Conservation (phyloP, 1,140 invertebrate genomes). For the Eumeta japonica region DNA sequence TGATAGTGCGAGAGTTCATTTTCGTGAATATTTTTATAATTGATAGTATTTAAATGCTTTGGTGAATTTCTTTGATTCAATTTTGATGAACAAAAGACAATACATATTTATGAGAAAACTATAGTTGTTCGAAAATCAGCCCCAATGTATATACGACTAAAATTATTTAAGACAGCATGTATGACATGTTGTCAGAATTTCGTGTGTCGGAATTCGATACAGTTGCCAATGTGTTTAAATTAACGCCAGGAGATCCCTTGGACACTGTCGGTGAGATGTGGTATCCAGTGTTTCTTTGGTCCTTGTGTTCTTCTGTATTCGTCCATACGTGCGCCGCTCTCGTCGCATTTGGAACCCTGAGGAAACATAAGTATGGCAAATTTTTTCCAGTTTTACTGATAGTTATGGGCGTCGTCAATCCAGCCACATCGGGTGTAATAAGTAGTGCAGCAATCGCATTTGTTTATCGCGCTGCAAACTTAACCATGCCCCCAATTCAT, state of each 20-base stretch:
- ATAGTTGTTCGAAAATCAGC: too few relatives aligned
- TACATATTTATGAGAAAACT: too few relatives aligned
- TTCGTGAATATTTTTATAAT: too few relatives aligned
- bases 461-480: conserved; percentile 84
- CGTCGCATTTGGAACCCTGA: conserved; percentile 84
- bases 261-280: conserved; percentile 86
- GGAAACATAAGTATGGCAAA: conserved; percentile 91
- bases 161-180: conserved; percentile 45
- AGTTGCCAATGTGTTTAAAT: conserved; percentile 62
- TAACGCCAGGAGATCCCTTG: conserved; percentile 61
- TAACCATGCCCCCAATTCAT: conserved; percentile 86
- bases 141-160: conserved; percentile 44
- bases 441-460: conserved; percentile 92
- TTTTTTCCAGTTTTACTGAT: conserved; percentile 88
- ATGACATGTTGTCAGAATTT: conserved; percentile 61
- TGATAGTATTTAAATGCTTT: too few relatives aligned
- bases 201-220: conserved; percentile 63
- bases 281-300: conserved; percentile 94
- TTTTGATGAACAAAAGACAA: too few relatives aligned
- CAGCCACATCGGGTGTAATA: conserved; percentile 81
- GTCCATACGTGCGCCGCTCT: conserved; percentile 88
- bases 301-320: conserved; percentile 88
- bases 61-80: too few relatives aligned
- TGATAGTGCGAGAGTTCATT: too few relatives aligned
- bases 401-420: conserved; percentile 83